phyloP scores from a whole-genome alignment of 2,888 invertebrate species.

The Drosophila helvetica region DNA sequence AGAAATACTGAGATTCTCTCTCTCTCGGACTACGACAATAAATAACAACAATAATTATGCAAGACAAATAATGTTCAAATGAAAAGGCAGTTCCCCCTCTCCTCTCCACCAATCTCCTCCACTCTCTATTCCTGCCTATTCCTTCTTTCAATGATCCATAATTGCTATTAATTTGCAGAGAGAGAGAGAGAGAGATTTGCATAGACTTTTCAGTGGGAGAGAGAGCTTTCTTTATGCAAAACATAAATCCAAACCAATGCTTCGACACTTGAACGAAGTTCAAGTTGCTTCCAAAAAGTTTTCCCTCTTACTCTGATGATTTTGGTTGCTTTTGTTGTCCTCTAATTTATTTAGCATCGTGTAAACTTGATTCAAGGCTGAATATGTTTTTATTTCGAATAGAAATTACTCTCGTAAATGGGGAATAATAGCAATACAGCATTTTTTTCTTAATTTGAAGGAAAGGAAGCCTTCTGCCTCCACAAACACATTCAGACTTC shows the following conservation, averaged over 20 bases:
- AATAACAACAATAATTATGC: constrained; percentile 46
- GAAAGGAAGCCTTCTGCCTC: constrained; percentile 24
- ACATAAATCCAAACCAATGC: constrained; percentile 61
- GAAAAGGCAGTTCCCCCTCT: constrained; percentile 13
- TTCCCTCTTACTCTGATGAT: constrained; percentile 6
- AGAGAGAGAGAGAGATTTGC: constrained; percentile 44
- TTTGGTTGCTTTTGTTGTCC: constrained; percentile 17
- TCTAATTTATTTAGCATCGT: constrained; percentile 58
- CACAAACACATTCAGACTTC: constrained; percentile 6
- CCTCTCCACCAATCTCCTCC: too few relatives aligned
- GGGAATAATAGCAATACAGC: constrained; percentile 5
- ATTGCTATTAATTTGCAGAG: constrained; percentile 69
- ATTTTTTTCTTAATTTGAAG: background rate
- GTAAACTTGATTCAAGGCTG: constrained; percentile 68
- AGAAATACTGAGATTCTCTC: constrained; percentile 17
- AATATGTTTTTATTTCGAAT: constrained; percentile 51
- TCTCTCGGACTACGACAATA: constrained; percentile 16
- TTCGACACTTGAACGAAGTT: constrained; percentile 37
- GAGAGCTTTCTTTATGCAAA: constrained; percentile 37
- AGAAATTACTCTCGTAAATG: constrained; percentile 26
- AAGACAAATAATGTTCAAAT: constrained; percentile 32
- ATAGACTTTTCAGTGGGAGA: constrained; percentile 31
- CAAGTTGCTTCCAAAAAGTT: constrained; percentile 24
- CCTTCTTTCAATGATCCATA: constrained; percentile 62
- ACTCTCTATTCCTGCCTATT: background rate